Conservation (phyloP, 2,888 invertebrate species). For the Eledone cirrhosa region DNA sequence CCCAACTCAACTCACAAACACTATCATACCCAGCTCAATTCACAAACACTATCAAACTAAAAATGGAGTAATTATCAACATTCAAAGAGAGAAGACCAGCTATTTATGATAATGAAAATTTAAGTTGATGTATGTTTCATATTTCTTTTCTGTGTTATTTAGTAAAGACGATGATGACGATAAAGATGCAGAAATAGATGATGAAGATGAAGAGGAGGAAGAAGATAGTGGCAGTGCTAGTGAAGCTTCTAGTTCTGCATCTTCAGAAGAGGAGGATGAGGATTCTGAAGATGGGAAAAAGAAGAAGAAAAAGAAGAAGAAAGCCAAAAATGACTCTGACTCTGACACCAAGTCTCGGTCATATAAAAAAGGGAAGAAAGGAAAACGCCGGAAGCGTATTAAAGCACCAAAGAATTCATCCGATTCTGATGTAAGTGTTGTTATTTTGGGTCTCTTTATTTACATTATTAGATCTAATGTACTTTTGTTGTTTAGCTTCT, state of each 20-base stretch:
- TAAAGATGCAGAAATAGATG: conserved; percentile 36
- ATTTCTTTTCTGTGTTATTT: background rate
- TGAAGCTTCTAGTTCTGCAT: conserved; percentile 30
- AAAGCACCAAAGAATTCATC: conserved; percentile 43
- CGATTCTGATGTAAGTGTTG: conserved; percentile 39
- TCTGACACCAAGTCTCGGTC: conserved; percentile 42
- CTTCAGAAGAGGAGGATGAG: background rate
- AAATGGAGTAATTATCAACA: too few relatives aligned
- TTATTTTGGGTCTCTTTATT: background rate
- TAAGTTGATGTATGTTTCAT: too few relatives aligned
- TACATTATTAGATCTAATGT: too few relatives aligned
- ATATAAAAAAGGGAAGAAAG: conserved; percentile 34
- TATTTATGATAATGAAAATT: too few relatives aligned
- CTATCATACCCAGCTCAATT: too few relatives aligned
- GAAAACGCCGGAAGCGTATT: conserved; percentile 46
- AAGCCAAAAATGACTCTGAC: conserved; percentile 40
- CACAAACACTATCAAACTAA: too few relatives aligned
- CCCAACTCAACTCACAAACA: too few relatives aligned
- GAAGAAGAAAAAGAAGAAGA: conserved; percentile 39
- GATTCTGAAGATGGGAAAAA: conserved; percentile 35
- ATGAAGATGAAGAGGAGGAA: conserved; percentile 37
- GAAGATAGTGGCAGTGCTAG: conserved; percentile 32
- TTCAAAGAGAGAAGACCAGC: too few relatives aligned
- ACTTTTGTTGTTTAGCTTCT: too few relatives aligned
- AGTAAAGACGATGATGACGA: conserved; percentile 35